Base-by-base conservation (phyloP, 2,113 vertebrate species). In the Corapipo altera region DNA sequence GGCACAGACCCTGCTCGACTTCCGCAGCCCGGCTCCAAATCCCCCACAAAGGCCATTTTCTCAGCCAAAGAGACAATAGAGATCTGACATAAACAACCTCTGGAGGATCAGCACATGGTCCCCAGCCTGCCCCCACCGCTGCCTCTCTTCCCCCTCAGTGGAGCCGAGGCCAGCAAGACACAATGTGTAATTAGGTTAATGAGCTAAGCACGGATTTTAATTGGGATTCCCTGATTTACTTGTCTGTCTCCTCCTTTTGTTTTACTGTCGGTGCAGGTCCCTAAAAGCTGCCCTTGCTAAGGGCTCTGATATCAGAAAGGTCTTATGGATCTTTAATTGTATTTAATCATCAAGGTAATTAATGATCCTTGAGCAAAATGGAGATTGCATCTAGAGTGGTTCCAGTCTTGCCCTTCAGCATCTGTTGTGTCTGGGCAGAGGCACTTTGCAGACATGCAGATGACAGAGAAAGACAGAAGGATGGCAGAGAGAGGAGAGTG, bases 331-430 rank as follows among this genome's bases (percentile, higher is more conserved):
- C 83, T 96, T 96, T 95, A 96, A 96, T 96, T 92, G 96, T 96
- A 96, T 96, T 97, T 97, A 96, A 96, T 96, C 91, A 84, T 86
- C 70, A 85, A 85, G 92, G 93, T 96, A 96, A 96, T 96, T 96
- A 97, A 96, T 97, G 93, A 96, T 95, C 91, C 95, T 89, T 92
- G 85, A 96, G 91, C 70, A 75, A 91, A 96, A 93, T 81, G 79
- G 90, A 96, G 96, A 96, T 92, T 95, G 85, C 83, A 96, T 94
- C 93, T 92, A 78, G 88, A 93, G 94, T 52, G 92, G 92, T 20
- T 95, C 92, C 74, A 90, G 75, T 88, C 78, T 43, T 96, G 92
- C 85, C 95, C 95, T 95, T 95, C 90, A 94, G 95, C 54, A 3
- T 85, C 96, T 96, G 91, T 82, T 93, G 73, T 92, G 96, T 95